Evolutionary conservation across 2,888 invertebrate species (phyloP), one percentile per base, ranked within the genome.

Genomic region (Leptopterna dolabrata): DNA sequence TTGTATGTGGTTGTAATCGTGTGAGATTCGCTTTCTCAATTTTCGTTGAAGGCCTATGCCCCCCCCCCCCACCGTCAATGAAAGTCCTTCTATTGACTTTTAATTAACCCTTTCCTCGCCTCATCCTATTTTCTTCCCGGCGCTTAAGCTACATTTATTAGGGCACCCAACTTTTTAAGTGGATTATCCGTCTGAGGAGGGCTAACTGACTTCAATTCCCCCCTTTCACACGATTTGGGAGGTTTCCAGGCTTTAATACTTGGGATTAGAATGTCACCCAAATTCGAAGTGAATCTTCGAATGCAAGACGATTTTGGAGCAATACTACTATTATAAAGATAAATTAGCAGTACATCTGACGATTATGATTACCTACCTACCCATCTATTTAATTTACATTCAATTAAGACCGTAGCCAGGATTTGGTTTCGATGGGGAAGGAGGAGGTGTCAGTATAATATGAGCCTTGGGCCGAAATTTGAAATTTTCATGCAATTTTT

Each of bases 131-230:
- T 63, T 19, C 63, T 19, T 24, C 27, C 63, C 24, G 63, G 63
- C 63, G 63, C 19, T 63, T 63, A 24, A 63, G 63, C 63, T 63
- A 63, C 63, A 63, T 63, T 63, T 63, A 63, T 63, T 63, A 63
- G 19, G 24, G 63, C 63, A 24, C 63, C 24, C n/a, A 63, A 63
- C 63, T 63, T 63, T 63, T 63, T 63, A 63, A 63, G 19, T 63
- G 63, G 63, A 63, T 63, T 63, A 63, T 63, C 63, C 63, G 24
- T 19, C 19, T 63, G 63, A 63, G 24, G 63, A 27, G 63, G 24
- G 63, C 24, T 63, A 63, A 63, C 63, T 63, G 63, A 63, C 63
- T 19, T 24, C 63, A 63, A 63, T 63, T 63, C 24, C 63, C 63
- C 36, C 24, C n/a, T 63, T 63, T 19, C 27, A 27, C 24, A 27